phyloP scores from a whole-genome alignment of 2,113 vertebrate species.

The Tetrao urogallus region DNA sequence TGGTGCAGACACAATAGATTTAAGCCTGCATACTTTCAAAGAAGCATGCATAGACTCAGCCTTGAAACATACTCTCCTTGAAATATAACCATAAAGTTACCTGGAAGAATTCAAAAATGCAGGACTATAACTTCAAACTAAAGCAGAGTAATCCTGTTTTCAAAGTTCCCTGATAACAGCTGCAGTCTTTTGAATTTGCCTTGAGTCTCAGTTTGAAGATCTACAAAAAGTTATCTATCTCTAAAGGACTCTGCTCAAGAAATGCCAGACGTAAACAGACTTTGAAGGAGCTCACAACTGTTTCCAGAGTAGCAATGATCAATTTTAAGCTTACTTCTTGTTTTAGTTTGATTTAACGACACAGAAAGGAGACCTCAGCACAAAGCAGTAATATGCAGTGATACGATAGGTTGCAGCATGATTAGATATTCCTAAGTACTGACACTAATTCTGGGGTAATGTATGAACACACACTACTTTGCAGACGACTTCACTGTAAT shows the following conservation, averaged over 20 bases:
- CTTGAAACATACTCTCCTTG: neutral
- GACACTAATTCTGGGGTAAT: neutral
- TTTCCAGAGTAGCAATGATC: conserved; percentile 37
- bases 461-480: neutral
- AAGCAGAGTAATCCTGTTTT: conserved; percentile 62
- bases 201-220: conserved; percentile 58
- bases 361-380: neutral
- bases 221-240: conserved; percentile 68
- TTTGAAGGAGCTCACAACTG: conserved; percentile 62
- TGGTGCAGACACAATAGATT: neutral
- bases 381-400: neutral
- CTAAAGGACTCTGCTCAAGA: conserved; percentile 34
- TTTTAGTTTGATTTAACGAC: neutral
- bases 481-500: neutral
- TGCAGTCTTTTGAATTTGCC: conserved; percentile 55
- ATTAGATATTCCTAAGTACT: neutral
- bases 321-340: conserved; percentile 50
- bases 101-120: conserved; percentile 2
- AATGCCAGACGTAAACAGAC: conserved; percentile 66
- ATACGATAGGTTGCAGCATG: neutral
- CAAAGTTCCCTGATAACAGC: conserved; percentile 63
- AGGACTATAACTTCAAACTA: conserved; percentile 53
- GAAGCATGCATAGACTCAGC: neutral
- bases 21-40: neutral
- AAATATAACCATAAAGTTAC: conserved; percentile 31